A percentile compares a stretch with the other conserved stretches of the same genome.
Conservation (phyloP, 2,888 invertebrate genomes). For the Eupithecia dodoneata region DNA sequence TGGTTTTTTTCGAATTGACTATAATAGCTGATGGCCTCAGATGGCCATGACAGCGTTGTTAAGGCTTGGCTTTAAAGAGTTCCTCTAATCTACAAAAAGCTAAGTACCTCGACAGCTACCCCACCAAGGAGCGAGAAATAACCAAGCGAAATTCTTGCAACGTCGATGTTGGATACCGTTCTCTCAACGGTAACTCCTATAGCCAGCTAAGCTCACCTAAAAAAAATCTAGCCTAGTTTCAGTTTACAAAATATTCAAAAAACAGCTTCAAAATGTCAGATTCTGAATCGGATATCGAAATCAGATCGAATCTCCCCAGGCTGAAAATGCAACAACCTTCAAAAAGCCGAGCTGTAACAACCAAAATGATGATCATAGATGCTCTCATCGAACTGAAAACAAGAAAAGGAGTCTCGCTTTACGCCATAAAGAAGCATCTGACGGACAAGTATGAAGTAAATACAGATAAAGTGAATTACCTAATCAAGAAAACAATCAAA, state of each 20-base stretch:
- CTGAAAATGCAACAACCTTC: conserved; percentile 36
- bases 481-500: conserved; percentile 70
- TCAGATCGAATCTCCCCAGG: conserved; percentile 14
- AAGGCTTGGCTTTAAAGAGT: too few species aligned
- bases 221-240: background rate
- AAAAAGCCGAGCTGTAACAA: conserved; percentile 53
- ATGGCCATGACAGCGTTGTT: too few species aligned
- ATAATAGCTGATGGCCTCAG: too few species aligned
- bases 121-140: background rate
- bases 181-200: conserved; percentile 1
- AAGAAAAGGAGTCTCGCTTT: conserved; percentile 70
- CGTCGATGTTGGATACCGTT: background rate
- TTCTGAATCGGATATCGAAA: conserved; percentile 30
- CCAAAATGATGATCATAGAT: conserved; percentile 67
- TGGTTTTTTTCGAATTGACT: too few species aligned
- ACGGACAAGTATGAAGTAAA: conserved; percentile 62
- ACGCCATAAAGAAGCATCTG: conserved; percentile 73
- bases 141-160: background rate
- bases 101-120: background rate
- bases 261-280: conserved; percentile 22
- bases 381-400: conserved; percentile 62
- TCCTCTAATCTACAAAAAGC: background rate
- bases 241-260: background rate
- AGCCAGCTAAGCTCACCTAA: background rate
- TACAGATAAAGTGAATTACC: conserved; percentile 59